Conservation (phyloP, 2,113 vertebrate species). For the Tricholaema leucomelas region DNA sequence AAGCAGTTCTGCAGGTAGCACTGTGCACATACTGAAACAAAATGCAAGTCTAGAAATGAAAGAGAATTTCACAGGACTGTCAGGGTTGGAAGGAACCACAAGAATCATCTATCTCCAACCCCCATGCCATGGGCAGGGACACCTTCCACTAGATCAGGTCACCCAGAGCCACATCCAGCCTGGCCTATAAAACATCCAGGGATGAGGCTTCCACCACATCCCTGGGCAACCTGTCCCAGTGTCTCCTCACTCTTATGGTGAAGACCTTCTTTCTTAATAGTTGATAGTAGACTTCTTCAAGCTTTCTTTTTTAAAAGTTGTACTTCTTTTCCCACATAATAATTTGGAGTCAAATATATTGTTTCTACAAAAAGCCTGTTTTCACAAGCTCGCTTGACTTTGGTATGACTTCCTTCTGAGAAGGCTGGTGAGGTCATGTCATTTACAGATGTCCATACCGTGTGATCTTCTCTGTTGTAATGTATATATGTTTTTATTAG, state of each 20-base stretch:
- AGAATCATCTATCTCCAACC: too few species aligned
- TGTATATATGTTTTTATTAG: background rate
- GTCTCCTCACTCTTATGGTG: too few species aligned
- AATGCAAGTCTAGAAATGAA: constrained; percentile 23
- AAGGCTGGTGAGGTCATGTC: background rate
- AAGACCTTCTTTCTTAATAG: background rate
- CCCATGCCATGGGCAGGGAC: too few species aligned
- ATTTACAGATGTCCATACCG: fast-evolving
- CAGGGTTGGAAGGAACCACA: too few species aligned
- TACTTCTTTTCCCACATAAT: background rate
- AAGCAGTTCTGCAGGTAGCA: background rate
- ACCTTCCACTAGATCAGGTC: too few species aligned
- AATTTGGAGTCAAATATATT: background rate
- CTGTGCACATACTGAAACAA: background rate
- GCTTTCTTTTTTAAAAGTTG: background rate
- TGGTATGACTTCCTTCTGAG: background rate
- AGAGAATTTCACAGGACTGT: background rate
- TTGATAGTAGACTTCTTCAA: background rate
- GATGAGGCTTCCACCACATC: too few species aligned
- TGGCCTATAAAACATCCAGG: too few species aligned
- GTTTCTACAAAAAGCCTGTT: background rate
- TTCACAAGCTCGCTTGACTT: background rate
- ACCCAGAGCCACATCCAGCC: too few species aligned
- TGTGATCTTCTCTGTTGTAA: background rate
- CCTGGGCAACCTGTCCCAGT: too few species aligned